Base-by-base conservation (phyloP, 2,113 vertebrate species). In the Neotoma lepida region DNA sequence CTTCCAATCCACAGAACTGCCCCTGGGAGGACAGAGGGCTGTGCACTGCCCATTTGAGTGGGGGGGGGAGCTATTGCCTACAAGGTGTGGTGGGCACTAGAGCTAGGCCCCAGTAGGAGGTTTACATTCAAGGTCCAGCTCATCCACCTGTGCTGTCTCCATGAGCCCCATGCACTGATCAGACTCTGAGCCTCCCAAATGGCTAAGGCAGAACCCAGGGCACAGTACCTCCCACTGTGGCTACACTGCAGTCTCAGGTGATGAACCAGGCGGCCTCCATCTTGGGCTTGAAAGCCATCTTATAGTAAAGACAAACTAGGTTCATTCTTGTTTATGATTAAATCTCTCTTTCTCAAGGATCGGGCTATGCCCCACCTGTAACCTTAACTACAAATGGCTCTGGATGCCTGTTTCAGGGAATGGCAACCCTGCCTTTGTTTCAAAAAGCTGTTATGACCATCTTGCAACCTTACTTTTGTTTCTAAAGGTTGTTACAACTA, bases 1-100 rank as follows among this genome's bases (percentile, higher is more conserved):
- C 0, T 6, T 51, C 70, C 89, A 88, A 15, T 26, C 44, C 18
- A 0, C 63, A 20, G 80, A 18, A 17, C 86, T 6, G 22, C 2
- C 2, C 3, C 51, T 35, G 18, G 56, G 10, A 9, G 13, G 71
- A 6, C 26, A 20, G 24, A 41, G 51, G 35, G n/a, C 54, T 56
- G 24, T 24, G 9, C 49, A 28, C 15, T 17, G 66, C 14, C 56
- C 39, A 63, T 33, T 84, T 63, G 26, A 24, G n/a, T 18, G 28
- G 51, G 28, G 28, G 2, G 24, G 4, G 51, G 1, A 41, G 4
- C 6, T 17, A 13, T 4, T 20, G 20, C 13, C 24, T 41, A 30
- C 17, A 14, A 30, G 73, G 41, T 4, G 1, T 2, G 1, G 63
- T 44, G 13, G 84, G 44, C 0, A 1, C 14, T 0, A 3, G 54